Base-by-base conservation (phyloP, 2,888 invertebrate species). In the Octonoba sinensis region DNA sequence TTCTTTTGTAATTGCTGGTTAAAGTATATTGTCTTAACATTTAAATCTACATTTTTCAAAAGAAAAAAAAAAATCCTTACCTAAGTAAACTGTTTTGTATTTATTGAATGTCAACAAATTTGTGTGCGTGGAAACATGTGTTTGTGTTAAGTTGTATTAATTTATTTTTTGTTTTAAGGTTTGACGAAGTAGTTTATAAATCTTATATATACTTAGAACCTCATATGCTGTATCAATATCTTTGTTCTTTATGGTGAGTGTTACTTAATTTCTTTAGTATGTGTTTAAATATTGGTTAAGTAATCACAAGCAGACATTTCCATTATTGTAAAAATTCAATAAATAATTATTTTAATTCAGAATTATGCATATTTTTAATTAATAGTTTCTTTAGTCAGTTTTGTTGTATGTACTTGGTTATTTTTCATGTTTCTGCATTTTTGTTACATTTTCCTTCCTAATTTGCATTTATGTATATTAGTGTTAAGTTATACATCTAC, bases 191-290 rank as follows among this genome's bases (percentile, higher is more conserved):
- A 36, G 27, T 79, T 47, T 73, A 54, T 47, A 27, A 49, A 36
- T 73, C 73, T 8, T 79, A 69, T 56, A 4, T 22, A n/a, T 20
- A 6, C 6, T 22, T 69, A 13, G 69, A 79, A 47, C 69, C 79
- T 18, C 56, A 16, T 36, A 16, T 69, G 13, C 1, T 79, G 1
- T 54, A 54, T n/a, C 62, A 79, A 16, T 79, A 79, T 47, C 59
- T 79, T 15, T 73, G 60, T 49, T 46, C 67, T 36, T 44, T 79
- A n/a, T 73, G 73, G 79, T 79, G 69, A 66, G 79, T 56, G 22
- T 20, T 16, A n/a, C 6, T 3, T 1, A 36, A 1, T 36, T 36
- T 36, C 36, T 36, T 36, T 11, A 11, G 12, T 47, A 74, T 56
- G 36, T 56, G 22, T 44, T 20, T 46, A 12, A 13, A 11, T 13